Evolutionary conservation across 2,113 vertebrate species (phyloP), one percentile per base, ranked within the genome.

Genomic region (Pycnonotus jocosus): DNA sequence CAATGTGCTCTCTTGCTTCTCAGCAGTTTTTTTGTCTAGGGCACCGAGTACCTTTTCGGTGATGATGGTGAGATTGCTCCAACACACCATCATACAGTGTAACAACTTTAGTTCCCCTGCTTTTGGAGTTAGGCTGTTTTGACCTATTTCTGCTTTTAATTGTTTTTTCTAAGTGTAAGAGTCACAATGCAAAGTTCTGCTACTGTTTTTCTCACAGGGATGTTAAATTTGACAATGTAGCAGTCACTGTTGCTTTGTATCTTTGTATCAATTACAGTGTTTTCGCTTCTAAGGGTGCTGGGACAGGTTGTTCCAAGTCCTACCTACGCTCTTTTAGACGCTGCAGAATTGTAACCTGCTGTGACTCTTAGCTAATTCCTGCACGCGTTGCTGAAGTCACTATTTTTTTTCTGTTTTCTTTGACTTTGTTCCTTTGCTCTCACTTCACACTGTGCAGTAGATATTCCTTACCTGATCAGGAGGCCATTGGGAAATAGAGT

Each of bases 241-340:
- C 5, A 1, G 20, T 56, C 15, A 2, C 21, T 0, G 1, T 60
- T 85, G 25, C 66, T 90, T 80, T 91, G 80, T 90, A 47, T 79
- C 74, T 71, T 62, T 88, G 60, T 30, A 62, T 62, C 42, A 60
- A 2, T 45, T 70, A 48, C 45, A 31, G 38, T 19, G 8, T 25
- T 92, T 45, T 23, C 6, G 16, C 44, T 88, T 73, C 44, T 54
- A 17, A 60, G 51, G 7, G 45, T 33, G 37, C 37, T 53, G 70
- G 90, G 42, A 84, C 80, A 38, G 21, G 6, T 30, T 84, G 76
- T 94, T 91, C 85, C 51, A 19, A 77, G 27, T n/a, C 38, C 56
- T 68, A 31, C 44, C 25, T 64, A 10, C 0, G 0, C 33, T 74
- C 54, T 45, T 81, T 28, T 40, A 86, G 93, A 78, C 0, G 0